These are phyloP conservation scores for Plemyria rubiginata DNA, from an alignment of 2,888 invertebrate genomes.

Conservation along the genomic window DNA sequence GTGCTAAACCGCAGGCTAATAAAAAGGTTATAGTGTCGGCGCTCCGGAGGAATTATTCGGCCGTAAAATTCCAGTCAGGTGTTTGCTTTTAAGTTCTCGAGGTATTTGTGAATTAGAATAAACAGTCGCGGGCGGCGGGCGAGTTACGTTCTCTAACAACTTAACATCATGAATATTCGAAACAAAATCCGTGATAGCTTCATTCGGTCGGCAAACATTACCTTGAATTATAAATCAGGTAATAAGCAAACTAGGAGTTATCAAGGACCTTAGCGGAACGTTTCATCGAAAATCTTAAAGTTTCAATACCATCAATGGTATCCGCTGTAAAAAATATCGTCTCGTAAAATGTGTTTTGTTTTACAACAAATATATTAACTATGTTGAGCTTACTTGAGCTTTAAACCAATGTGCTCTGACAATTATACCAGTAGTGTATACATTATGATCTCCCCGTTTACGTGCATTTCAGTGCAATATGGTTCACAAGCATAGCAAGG, in stretches of 20 bases:
- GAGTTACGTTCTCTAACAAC: conserved; percentile 8
- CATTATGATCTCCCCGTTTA: too few species aligned
- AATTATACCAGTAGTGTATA: too few species aligned
- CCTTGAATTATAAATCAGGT: conserved; percentile 19
- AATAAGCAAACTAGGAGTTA: conserved; percentile 2
- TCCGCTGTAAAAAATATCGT: neutral
- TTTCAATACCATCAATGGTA: neutral
- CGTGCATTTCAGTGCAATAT: too few species aligned
- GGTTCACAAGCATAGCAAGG: too few species aligned
- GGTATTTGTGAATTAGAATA: neutral
- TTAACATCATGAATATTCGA: conserved; percentile 22
- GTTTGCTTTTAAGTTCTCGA: neutral
- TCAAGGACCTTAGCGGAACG: neutral
- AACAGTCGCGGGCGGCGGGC: too few species aligned
- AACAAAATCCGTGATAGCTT: conserved; percentile 8
- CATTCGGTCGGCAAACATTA: conserved; percentile 10
- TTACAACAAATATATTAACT: too few species aligned
- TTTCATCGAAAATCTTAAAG: neutral
- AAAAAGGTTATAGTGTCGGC: neutral
- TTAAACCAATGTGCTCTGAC: too few species aligned
- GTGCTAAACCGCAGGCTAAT: conserved; percentile 1
- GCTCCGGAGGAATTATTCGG: conserved; percentile 1
- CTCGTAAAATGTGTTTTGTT: too few species aligned
- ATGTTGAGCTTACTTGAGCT: too few species aligned
- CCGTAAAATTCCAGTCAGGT: conserved; percentile 1